These are phyloP conservation scores for Arizona elegans DNA, from an alignment of 2,113 vertebrate genomes.

Conservation along the genomic window DNA sequence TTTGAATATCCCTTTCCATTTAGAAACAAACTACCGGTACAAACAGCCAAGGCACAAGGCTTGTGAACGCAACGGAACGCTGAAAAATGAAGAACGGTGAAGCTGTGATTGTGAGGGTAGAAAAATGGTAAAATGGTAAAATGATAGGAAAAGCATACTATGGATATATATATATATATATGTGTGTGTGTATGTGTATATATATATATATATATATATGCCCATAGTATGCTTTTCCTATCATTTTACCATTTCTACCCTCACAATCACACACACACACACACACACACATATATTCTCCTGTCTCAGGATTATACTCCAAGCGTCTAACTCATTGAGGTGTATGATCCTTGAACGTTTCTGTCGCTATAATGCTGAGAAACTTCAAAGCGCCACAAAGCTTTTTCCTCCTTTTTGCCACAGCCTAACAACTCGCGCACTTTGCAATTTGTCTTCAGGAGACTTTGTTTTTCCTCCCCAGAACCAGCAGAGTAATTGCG, in stretches of 20 bases:
- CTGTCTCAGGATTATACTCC: background rate
- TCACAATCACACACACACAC: too few species aligned
- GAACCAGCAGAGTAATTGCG: background rate
- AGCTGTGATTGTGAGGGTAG: background rate
- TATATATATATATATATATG: too few species aligned
- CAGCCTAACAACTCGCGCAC: background rate
- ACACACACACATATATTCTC: background rate
- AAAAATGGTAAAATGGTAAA: background rate
- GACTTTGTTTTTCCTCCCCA: background rate
- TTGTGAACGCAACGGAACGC: background rate
- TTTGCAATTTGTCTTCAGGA: background rate
- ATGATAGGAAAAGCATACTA: background rate
- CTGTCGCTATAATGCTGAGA: background rate
- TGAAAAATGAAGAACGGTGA: background rate
- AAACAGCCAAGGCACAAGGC: background rate
- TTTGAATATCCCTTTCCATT: background rate
- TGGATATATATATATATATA: background rate
- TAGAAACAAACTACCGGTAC: background rate
- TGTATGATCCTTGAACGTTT: background rate
- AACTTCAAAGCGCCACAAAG: background rate
- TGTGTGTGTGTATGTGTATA: too few species aligned
- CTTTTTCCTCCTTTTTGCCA: background rate
- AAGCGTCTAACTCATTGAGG: background rate
- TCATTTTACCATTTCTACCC: too few species aligned
- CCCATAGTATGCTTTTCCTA: too few species aligned